Evolutionary conservation across 2,797 vertebrate genomes (phyloP), one percentile per base, ranked within the genome.

Genomic region (Halcyon leucocephala): DNA sequence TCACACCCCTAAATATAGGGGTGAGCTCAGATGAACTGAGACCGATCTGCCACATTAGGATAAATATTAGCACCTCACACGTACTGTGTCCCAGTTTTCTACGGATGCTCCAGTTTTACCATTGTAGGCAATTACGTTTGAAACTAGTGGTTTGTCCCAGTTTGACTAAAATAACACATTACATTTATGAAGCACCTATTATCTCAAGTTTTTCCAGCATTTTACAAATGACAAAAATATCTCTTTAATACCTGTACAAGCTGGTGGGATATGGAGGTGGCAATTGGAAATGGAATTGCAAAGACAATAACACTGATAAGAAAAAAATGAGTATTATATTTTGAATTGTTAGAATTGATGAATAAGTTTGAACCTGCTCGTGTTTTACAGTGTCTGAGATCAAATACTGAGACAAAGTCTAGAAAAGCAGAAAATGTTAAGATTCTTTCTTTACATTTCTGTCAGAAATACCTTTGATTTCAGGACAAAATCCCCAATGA

Each of bases 161-260:
- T 96, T 97, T 96, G 84, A 78, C 77, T 96, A 91, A 96, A 96
- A 95, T 95, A 96, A 91, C 96, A 89, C 83, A 35, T 77, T 58
- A 66, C 88, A 1, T 89, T 95, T 86, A 69, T 44, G 49, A 83
- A 54, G 76, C 57, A 67, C 72, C 93, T 86, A 90, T 97, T 95
- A 96, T 86, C 71, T 84, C 49, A 44, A 70, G 65, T 85, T 90
- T 77, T 70, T 46, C 25, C 64, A 89, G 92, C 74, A 31, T 90
- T 95, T 92, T 91, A 87, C 64, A 90, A 77, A 83, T 66, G 70
- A 94, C 78, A 86, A 67, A 92, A 94, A 86, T 95, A 71, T 52
- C 92, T 51, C 55, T 62, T 60, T 39, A 82, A 49, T 86, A 74
- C 67, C 76, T 77, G 87, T 48, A 28, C 20, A n/a, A 54, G 57